Evolutionary conservation across 2,888 invertebrate genomes (phyloP).

Genomic region (Drosophila dives): DNA sequence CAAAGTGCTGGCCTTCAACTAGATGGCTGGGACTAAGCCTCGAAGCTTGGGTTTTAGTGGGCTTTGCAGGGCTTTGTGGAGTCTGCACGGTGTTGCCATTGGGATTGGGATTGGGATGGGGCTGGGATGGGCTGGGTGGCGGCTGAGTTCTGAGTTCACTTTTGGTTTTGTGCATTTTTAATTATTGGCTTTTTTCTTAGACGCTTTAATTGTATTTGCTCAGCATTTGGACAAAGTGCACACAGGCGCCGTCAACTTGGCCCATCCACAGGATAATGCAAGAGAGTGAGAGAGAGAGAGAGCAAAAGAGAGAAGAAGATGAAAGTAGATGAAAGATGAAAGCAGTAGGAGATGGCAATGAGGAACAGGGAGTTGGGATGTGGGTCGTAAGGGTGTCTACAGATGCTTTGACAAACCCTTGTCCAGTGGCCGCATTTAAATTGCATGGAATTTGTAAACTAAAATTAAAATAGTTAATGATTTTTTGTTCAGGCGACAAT

Average conservation of each 20-base stretch:
- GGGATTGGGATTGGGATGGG: neutral
- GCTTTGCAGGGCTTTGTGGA: slow-evolving; percentile 18
- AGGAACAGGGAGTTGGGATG: neutral
- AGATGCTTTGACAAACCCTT: slow-evolving; percentile 31
- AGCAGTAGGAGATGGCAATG: neutral
- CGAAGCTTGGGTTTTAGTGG: slow-evolving; percentile 27
- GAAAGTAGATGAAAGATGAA: neutral
- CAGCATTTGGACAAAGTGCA: slow-evolving; percentile 71
- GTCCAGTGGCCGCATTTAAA: slow-evolving; percentile 64
- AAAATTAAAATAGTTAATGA: slow-evolving; percentile 80
- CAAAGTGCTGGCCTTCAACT: slow-evolving; percentile 40
- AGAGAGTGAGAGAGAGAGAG: neutral
- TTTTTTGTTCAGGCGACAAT: slow-evolving; percentile 75
- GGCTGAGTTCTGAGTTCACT: slow-evolving; percentile 35
- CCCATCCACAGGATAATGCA: slow-evolving; percentile 1
- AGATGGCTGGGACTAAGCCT: slow-evolving; percentile 22
- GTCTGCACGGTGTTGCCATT: neutral
- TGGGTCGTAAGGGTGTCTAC: neutral
- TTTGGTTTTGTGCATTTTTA: slow-evolving; percentile 79
- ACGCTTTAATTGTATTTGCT: slow-evolving; percentile 77
- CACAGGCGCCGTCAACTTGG: slow-evolving; percentile 25
- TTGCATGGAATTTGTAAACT: slow-evolving; percentile 79
- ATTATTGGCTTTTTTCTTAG: slow-evolving; percentile 79
- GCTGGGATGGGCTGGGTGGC: neutral
- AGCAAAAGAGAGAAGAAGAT: neutral